Base-by-base conservation (phyloP, 2,888 invertebrate genomes). In the Autographa pulchrina region DNA sequence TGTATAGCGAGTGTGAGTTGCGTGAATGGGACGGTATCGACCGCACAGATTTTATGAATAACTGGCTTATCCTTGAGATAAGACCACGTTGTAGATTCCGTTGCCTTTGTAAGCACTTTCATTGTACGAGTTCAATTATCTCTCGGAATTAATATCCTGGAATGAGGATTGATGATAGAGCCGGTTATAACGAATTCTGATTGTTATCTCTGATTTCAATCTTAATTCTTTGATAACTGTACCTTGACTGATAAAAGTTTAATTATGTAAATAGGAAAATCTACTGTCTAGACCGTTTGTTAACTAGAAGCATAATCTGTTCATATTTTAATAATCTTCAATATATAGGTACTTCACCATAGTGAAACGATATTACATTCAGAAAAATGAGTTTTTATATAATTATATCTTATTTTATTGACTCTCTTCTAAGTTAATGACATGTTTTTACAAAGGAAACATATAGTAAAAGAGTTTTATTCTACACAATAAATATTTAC, bases 41-140 rank as follows among this genome's bases (percentile, higher is more conserved):
- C 70, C 70, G 62, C 13, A 56, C 61, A 76, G 69, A 78, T 67
- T 80, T 74, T 76, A 70, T 81, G 74, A 82, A 81, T 78, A 77
- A 77, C 71, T 71, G 72, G 69, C 62, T 78, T 77, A 66, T 62
- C 56, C 32, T 25, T 41, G n/a, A 68, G 69, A 81, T 65, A 70
- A 70, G 72, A 62, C 62, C 31, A 64, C 70, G 58, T 76, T 75
- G 71, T 75, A 66, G 58, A 63, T 64, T 59, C 72, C 67, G 52
- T 43, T 43, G 16, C 25, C 54, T 56, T 56, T 56, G 54, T 56
- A 48, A 48, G 48, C 48, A 48, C 54, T 56, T 25, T 13, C 54
- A 56, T 56, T 56, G 20, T 56, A 56, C 11, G 25, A 20, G 54
- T 25, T 25, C 20, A 13, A 25, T 56, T 56, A 56, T 56, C 13